Conservation (phyloP, 2,113 vertebrate species). For the Sceloporus undulatus region DNA sequence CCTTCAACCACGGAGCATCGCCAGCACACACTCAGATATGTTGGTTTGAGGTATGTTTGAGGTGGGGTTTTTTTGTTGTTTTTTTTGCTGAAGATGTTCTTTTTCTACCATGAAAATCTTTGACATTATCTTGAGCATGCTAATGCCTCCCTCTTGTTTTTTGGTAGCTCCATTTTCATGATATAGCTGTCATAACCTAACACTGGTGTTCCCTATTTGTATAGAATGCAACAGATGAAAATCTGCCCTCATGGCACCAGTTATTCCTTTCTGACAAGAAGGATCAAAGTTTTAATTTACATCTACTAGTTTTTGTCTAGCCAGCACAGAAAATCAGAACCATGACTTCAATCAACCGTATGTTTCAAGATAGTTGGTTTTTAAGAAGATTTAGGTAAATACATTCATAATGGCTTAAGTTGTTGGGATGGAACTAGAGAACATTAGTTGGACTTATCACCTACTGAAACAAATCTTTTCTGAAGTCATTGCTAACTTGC, state of each 20-base stretch:
- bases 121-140: not conserved
- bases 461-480: not conserved
- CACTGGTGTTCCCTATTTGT: not conserved
- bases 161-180: not conserved
- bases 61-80: not conserved
- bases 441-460: not conserved
- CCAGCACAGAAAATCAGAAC: not conserved
- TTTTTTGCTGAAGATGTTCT: not conserved
- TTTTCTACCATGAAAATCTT: not conserved
- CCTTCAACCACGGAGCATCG: not conserved
- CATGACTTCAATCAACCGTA: not conserved
- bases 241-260: not conserved
- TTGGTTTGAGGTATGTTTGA: not conserved
- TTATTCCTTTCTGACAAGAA: not conserved
- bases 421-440: not conserved
- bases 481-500: not conserved
- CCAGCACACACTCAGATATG: not conserved
- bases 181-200: not conserved
- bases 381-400: not conserved
- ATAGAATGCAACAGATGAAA: not conserved
- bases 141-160: not conserved
- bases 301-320: not conserved
- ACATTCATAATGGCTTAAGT: not conserved
- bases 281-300: not conserved
- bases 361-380: not conserved